Evolutionary conservation across 2,888 invertebrate genomes (phyloP), one percentile per base, ranked within the genome.

Genomic region (Apantesis nais): DNA sequence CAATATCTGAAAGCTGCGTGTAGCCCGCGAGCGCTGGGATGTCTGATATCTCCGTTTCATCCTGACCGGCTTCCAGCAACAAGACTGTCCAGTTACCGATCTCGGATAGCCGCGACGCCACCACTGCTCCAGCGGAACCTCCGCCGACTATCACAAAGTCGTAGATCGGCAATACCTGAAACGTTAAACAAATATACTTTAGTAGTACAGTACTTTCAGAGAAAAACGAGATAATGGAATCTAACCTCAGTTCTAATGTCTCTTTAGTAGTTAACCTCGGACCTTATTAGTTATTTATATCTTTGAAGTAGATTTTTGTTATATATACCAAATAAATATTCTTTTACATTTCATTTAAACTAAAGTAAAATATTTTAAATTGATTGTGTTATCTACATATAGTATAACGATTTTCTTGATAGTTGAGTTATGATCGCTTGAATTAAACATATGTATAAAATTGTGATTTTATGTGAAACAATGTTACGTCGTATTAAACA

Each of bases 1-100:
- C 98, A 89, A 98, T 96, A 48, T 98, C 97, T 34, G 98, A 97
- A 73, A 98, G 96, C 88, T 98, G 98, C 37, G 97, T 96, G 89
- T 98, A 98, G 22, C 97, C 98, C 34, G 98, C 97, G 74, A 98
- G 90, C 0, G 98, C 97, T 2, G 98, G 98, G 70, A 98, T 97
- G 91, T 98, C 98, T 8, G 98, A 97, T 74, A 98, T 97, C 92
- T 98, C 98, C 77, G 97, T 98, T 91, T 98, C 98, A 91, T 98
- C 98, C 61, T 97, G 97, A 55, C 98, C 98, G 1, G 98, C 98
- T 90, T 98, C 98, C 71, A 98, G 89, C 11, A 98, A 95, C 74
- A 98, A 93, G 14, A 98, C 97, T 11, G 97, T 97, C 98, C 98
- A 98, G 88, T 97, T 97, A 79, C 96, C 94, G 67, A 97, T 95